These are phyloP conservation scores for Artibeus lituratus DNA, from an alignment of 2,797 vertebrate species.

Conservation along the genomic window DNA sequence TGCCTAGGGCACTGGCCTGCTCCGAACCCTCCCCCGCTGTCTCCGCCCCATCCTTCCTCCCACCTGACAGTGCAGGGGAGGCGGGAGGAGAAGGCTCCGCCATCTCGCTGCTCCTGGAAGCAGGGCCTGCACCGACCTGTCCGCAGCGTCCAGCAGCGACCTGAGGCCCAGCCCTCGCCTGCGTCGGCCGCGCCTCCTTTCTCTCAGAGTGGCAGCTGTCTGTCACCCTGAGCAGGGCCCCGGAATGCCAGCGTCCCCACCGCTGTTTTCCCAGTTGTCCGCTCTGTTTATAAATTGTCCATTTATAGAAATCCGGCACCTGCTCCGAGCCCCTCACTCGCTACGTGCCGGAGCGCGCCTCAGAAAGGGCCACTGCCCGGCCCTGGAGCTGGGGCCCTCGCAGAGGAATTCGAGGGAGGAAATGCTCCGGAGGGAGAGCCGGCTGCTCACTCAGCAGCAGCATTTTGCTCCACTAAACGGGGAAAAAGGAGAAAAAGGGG, in stretches of 20 bases:
- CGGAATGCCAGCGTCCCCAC: slow-evolving; percentile 76
- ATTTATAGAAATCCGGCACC: slow-evolving; percentile 86
- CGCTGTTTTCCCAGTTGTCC: slow-evolving; percentile 87
- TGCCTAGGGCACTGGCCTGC: background rate
- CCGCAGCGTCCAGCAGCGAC: fast-evolving
- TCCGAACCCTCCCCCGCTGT: too few species aligned
- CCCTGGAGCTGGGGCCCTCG: slow-evolving; percentile 47
- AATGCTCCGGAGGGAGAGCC: background rate
- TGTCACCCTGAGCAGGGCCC: background rate
- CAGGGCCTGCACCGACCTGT: too few species aligned
- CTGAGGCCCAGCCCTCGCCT: too few species aligned
- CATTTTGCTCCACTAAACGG: slow-evolving; percentile 39
- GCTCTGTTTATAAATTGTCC: slow-evolving; percentile 86
- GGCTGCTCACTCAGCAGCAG: slow-evolving; percentile 26
- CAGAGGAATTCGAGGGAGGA: slow-evolving; percentile 60
- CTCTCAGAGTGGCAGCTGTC: background rate
- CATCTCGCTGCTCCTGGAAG: fast-evolving
- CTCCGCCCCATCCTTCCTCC: too few species aligned
- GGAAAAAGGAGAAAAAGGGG: background rate
- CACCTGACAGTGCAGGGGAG: background rate
- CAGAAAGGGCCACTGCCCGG: slow-evolving; percentile 52
- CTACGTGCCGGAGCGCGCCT: slow-evolving; percentile 69
- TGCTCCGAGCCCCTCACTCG: slow-evolving; percentile 82
- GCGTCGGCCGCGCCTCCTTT: too few species aligned
- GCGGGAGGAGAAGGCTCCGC: too few species aligned